phyloP scores from a whole-genome alignment of 2,113 vertebrate species.

The Desmodus rotundus region DNA sequence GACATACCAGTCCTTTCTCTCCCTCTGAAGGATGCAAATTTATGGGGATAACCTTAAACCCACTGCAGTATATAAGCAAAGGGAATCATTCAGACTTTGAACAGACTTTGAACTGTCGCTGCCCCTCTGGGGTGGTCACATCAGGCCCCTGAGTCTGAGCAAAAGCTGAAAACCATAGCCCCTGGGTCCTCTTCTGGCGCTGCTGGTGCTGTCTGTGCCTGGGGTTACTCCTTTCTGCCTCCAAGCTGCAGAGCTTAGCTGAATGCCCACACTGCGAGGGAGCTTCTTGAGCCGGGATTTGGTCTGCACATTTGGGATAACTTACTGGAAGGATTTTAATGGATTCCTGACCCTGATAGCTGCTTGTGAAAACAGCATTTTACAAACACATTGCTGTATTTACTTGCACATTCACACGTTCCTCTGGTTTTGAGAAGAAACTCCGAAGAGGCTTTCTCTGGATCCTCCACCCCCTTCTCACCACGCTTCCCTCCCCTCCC shows the following conservation, averaged over 20 bases:
- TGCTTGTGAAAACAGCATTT: constrained; percentile 36
- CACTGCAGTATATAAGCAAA: background rate
- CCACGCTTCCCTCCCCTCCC: background rate
- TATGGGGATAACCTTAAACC: background rate
- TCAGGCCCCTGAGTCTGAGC: background rate
- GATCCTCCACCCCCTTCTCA: no score
- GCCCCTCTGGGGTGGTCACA: background rate
- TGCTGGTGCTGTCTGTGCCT: background rate
- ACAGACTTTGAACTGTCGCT: background rate
- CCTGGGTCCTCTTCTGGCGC: background rate
- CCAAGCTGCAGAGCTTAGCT: background rate
- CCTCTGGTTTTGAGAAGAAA: background rate
- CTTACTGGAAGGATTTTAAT: constrained; percentile 25
- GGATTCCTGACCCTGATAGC: constrained; percentile 41
- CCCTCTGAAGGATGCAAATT: background rate
- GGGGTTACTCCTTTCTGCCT: background rate
- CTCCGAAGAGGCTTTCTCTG: background rate
- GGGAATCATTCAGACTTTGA: background rate
- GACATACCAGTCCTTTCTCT: background rate
- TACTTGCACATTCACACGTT: background rate
- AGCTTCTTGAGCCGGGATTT: background rate
- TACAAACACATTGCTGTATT: background rate
- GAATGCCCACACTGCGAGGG: background rate
- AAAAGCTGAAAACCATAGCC: background rate
- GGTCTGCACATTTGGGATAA: background rate